Evolutionary conservation across 1,140 invertebrate species (phyloP).

Genomic region (Aporrectodea caliginosa): DNA sequence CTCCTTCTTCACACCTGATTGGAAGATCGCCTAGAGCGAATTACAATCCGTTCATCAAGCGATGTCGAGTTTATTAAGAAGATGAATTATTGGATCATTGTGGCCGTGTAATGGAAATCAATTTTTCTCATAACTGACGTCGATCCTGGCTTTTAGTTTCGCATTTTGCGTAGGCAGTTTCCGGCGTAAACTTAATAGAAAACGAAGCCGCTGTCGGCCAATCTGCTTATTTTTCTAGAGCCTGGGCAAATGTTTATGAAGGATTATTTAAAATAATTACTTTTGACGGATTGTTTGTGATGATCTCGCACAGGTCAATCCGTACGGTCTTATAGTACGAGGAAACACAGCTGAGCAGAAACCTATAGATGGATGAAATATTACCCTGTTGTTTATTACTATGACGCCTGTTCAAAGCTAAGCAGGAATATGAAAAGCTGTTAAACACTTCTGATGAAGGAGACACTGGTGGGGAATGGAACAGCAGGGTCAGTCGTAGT

Average conservation of each 20-base stretch:
- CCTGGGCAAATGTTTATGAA: no score
- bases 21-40: background rate
- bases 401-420: background rate
- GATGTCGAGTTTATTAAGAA: background rate
- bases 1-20: background rate
- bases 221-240: no score
- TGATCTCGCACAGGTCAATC: background rate
- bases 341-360: background rate
- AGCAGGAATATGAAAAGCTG: no score
- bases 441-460: background rate
- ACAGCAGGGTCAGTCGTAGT: background rate
- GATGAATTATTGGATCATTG: background rate
- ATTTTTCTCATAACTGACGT: background rate
- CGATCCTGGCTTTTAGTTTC: background rate
- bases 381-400: background rate
- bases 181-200: no score
- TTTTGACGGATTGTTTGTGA: background rate
- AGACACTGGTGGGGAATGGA: background rate
- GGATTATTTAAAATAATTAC: no score
- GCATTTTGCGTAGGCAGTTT: no score
- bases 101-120: background rate
- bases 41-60: background rate
- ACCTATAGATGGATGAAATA: no score
- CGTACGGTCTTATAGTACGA: background rate
- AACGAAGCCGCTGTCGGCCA: no score